Evolutionary conservation across 2,113 vertebrate species (phyloP).

Genomic region (Myanophis thanlyinensis): DNA sequence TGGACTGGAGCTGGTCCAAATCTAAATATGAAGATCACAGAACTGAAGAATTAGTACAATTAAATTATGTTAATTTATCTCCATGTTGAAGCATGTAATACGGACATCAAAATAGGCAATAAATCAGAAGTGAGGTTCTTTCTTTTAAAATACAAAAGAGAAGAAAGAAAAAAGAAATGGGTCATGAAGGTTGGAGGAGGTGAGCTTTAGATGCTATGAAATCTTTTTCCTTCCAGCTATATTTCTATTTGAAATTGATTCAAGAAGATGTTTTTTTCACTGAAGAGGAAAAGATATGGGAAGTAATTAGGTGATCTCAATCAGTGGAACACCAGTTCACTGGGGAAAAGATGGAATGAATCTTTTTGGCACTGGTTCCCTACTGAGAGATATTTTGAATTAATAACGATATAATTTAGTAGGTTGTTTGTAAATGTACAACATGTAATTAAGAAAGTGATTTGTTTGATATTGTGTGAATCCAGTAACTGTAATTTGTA

Average conservation of each 20-base stretch:
- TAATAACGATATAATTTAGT: background rate
- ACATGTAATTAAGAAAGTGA: background rate
- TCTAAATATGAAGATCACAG: slow-evolving; percentile 12
- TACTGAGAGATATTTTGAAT: background rate
- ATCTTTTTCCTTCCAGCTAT: background rate
- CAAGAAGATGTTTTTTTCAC: background rate
- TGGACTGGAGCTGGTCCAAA: slow-evolving; percentile 47
- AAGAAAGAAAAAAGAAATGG: background rate
- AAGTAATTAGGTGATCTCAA: background rate
- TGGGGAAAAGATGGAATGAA: background rate
- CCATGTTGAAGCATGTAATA: background rate
- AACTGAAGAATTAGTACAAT: slow-evolving; percentile 1
- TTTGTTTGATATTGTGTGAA: background rate
- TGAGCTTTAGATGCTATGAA: background rate
- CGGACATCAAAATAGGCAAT: background rate
- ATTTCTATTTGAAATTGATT: background rate
- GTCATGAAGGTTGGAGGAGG: background rate
- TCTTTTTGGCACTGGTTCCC: background rate
- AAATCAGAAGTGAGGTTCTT: background rate
- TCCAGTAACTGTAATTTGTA: background rate
- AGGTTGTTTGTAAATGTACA: background rate
- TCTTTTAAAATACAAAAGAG: background rate
- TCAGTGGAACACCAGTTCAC: background rate
- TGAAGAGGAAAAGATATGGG: background rate
- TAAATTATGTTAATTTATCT: background rate